Conservation (phyloP, 2,113 vertebrate species). For the Istiophorus platypterus region DNA sequence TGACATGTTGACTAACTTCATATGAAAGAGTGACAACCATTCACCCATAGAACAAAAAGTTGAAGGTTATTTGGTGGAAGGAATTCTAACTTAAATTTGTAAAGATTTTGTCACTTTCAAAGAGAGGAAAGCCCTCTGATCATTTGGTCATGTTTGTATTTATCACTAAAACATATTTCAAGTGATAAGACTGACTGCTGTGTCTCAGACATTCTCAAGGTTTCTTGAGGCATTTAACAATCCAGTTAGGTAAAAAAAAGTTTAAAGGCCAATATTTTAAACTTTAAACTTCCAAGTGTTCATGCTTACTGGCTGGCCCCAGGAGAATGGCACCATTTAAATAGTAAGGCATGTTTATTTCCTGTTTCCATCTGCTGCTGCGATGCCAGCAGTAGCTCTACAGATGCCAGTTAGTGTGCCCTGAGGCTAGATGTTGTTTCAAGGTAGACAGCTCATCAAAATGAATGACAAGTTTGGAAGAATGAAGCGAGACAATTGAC, state of each 20-base stretch:
- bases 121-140: not conserved
- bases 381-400: slow-evolving; percentile 21
- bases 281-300: not conserved
- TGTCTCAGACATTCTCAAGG: not conserved
- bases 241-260: not conserved
- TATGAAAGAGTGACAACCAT: slow-evolving; percentile 17
- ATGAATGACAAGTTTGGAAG: slow-evolving; percentile 39
- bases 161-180: slow-evolving; percentile 1
- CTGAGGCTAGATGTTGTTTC: slow-evolving; percentile 40
- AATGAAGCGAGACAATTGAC: slow-evolving; percentile 20
- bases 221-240: not conserved
- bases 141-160: not conserved
- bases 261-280: slow-evolving; percentile 7
- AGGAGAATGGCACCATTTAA: slow-evolving; percentile 18
- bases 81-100: slow-evolving; percentile 2
- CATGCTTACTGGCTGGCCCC: not conserved
- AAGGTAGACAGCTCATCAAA: slow-evolving; percentile 41
- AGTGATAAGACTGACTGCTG: not conserved
- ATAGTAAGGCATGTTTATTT: slow-evolving; percentile 29
- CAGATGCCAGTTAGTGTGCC: slow-evolving; percentile 25
- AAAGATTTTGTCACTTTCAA: not conserved
- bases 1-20: slow-evolving; percentile 15
- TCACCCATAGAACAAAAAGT: not conserved
- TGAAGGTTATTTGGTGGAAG: not conserved
- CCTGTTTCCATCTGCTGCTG: slow-evolving; percentile 51